phyloP scores from a whole-genome alignment of 2,113 vertebrate genomes.

The Corythaixoides concolor region DNA sequence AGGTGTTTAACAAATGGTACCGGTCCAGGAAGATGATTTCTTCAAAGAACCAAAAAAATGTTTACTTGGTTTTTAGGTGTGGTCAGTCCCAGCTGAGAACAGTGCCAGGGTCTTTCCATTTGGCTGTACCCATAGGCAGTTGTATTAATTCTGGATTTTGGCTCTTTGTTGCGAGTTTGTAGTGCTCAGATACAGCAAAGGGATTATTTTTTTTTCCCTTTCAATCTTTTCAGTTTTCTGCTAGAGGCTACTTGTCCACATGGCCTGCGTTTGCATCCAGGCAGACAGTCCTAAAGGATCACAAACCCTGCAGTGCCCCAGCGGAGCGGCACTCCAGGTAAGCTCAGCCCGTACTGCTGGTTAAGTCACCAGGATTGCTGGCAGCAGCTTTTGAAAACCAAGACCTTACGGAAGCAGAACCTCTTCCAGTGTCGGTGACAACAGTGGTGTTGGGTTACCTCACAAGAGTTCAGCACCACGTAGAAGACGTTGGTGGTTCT shows the following conservation, averaged over 20 bases:
- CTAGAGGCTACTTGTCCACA: slow-evolving; percentile 51
- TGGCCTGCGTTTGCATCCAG: slow-evolving; percentile 70
- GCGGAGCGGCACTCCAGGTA: slow-evolving; percentile 43
- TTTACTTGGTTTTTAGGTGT: not conserved
- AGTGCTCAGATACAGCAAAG: not conserved
- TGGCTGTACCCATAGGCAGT: no score
- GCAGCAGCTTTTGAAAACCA: not conserved
- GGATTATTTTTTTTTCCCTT: not conserved
- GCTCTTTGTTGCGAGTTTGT: not conserved
- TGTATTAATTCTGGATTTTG: not conserved
- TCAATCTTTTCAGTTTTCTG: not conserved
- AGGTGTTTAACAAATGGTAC: not conserved
- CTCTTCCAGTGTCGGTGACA: not conserved
- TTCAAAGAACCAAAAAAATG: not conserved
- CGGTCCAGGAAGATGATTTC: not conserved
- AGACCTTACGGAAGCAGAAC: not conserved
- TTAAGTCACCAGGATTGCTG: not conserved
- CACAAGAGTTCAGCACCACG: not conserved
- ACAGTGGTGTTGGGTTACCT: not conserved
- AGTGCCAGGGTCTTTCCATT: no score
- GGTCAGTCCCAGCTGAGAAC: not conserved
- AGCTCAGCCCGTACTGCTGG: not conserved
- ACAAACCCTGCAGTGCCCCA: slow-evolving; percentile 46
- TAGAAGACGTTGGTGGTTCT: not conserved
- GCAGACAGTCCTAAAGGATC: slow-evolving; percentile 55